Conservation (phyloP, 2,113 vertebrate species). For the Podarcis cretensis region DNA sequence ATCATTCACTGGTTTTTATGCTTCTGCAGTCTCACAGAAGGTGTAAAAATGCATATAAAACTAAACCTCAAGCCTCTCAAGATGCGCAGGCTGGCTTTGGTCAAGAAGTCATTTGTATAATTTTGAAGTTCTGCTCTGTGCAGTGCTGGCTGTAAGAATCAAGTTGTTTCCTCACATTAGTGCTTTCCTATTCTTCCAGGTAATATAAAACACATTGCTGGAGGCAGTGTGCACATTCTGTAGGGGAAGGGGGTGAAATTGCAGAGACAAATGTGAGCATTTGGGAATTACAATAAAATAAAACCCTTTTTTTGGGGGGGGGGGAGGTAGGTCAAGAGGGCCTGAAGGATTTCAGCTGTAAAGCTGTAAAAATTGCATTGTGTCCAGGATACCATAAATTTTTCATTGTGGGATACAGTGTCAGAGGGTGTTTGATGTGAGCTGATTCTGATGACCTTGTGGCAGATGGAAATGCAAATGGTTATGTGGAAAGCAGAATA, state of each 20-base stretch:
- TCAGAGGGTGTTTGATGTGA: constrained; percentile 70
- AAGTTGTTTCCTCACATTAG: constrained; percentile 71
- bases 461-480: constrained; percentile 58
- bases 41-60: neutral
- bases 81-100: constrained; percentile 39
- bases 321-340: constrained; percentile 70
- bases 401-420: constrained; percentile 64
- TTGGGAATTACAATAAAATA: constrained; percentile 78
- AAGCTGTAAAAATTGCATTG: constrained; percentile 74
- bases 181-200: constrained; percentile 68
- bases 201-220: constrained; percentile 82
- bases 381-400: constrained; percentile 72
- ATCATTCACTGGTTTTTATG: neutral
- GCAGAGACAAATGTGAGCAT: constrained; percentile 63
- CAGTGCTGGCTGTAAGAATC: constrained; percentile 63
- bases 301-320: constrained; percentile 56
- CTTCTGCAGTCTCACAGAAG: neutral
- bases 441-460: constrained; percentile 58
- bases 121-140: constrained; percentile 63
- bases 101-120: constrained; percentile 39
- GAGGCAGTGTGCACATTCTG: constrained; percentile 65
- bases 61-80: neutral
- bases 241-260: constrained; percentile 58
- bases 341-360: constrained; percentile 75
- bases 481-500: constrained; percentile 50